These are phyloP conservation scores for Neomonachus schauinslandi DNA, from an alignment of 2,113 vertebrate species.

Conservation along the genomic window DNA sequence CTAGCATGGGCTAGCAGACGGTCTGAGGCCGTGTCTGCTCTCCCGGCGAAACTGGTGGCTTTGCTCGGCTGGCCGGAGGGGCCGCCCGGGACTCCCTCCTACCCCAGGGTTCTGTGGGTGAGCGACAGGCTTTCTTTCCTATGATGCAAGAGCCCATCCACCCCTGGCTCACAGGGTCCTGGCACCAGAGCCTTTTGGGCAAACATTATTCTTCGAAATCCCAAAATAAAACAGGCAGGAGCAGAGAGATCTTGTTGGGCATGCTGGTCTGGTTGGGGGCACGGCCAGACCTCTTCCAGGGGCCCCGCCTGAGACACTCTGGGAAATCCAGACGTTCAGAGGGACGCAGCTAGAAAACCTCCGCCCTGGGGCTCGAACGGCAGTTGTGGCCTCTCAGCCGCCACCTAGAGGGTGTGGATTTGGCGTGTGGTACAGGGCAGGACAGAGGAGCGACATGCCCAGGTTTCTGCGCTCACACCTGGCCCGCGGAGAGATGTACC, in stretches of 20 bases:
- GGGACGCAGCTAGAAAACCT: neutral
- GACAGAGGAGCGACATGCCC: fast-evolving
- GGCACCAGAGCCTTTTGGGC: neutral
- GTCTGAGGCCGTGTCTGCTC: no score
- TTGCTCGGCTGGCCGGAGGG: no score
- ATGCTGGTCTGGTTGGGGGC: neutral
- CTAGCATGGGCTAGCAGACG: fast-evolving
- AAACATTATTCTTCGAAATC: neutral
- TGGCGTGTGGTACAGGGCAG: fast-evolving
- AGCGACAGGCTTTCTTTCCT: fast-evolving
- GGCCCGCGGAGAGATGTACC: fast-evolving
- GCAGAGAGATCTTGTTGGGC: fast-evolving
- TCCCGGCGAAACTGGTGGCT: fast-evolving
- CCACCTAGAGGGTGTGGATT: fast-evolving
- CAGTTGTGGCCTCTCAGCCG: fast-evolving
- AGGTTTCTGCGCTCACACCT: fast-evolving
- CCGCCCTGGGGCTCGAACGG: fast-evolving
- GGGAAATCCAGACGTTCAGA: neutral
- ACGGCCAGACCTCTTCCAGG: neutral
- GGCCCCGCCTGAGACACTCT: fast-evolving
- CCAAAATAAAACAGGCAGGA: neutral
- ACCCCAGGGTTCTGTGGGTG: fast-evolving
- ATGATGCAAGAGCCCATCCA: neutral
- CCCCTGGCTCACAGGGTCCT: fast-evolving
- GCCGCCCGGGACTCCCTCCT: neutral